These are phyloP conservation scores for Picus viridis DNA, from an alignment of 2,797 vertebrate species.

Conservation along the genomic window DNA sequence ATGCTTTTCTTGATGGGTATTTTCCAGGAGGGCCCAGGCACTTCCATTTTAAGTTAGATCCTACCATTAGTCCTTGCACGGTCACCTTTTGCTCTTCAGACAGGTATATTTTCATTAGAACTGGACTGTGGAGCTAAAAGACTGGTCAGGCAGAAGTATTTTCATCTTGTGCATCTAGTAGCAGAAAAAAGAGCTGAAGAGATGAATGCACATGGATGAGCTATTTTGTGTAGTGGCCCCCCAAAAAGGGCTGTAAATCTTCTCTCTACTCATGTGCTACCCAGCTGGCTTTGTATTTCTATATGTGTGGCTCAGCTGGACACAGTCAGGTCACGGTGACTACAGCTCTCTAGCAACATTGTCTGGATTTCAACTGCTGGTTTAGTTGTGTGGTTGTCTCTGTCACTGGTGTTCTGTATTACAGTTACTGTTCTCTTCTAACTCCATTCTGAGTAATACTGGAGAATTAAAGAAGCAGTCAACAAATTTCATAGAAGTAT, in stretches of 20 bases:
- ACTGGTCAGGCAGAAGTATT: neutral
- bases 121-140: neutral
- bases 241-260: neutral
- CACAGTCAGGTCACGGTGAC: neutral
- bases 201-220: neutral
- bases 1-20: neutral
- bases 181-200: neutral
- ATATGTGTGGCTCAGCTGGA: neutral
- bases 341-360: neutral
- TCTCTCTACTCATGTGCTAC: neutral
- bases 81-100: neutral
- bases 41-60: neutral
- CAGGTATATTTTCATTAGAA: neutral
- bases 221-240: neutral
- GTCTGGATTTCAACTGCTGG: neutral
- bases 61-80: neutral
- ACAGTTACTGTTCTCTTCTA: neutral
- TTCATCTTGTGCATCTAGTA: neutral
- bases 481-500: neutral
- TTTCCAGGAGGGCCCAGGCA: neutral
- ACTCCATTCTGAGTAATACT: neutral
- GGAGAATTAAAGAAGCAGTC: neutral
- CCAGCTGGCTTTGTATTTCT: neutral
- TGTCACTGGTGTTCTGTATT: neutral
- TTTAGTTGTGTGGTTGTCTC: neutral